Evolutionary conservation across 2,113 vertebrate genomes (phyloP), one percentile per base, ranked within the genome.

Genomic region (Arvicanthis niloticus): DNA sequence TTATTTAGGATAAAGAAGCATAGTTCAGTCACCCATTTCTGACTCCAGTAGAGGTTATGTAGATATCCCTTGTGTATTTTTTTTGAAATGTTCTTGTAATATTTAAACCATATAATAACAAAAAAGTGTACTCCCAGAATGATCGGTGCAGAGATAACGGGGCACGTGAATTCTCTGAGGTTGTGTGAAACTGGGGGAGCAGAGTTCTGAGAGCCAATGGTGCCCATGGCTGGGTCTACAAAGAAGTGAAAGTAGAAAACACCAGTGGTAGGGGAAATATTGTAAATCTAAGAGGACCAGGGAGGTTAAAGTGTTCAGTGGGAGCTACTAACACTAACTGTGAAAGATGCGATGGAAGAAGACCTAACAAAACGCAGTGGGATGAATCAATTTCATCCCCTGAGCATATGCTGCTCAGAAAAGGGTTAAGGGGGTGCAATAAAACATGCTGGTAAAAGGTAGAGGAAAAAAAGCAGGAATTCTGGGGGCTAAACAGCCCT

Each of bases 31-130:
- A 42, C 17, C 45, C 80, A 70, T 15, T 65, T 29, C 19, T 87
- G 8, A 85, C 29, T 95, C 73, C 53, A 24, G 15, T 1, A 73
- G 95, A 73, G 37, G 85, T 75, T 77, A 87, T 42, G 17, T 85
- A 31, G 21, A n/a, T 91, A 42, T 13, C 81, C 60, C 15, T 86
- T 92, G 58, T 67, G 9, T 7, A 81, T 40, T 88, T 87, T 88
- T 87, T 53, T 62, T 78, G 60, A 56, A 78, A 89, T 3, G 40
- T 96, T 97, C 86, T 60, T 81, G 0, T 77, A 92, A 81, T 22
- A 48, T 81, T 94, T 72, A 87, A 95, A 90, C 91, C 65, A 56
- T 21, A 37, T 45, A 78, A 87, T 56, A 77, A 65, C 78, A 10
- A 77, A 75, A 53, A 78, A 78, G 60, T 85, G 1, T 40, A 22